These are phyloP conservation scores for Dascillus cervinus DNA, from an alignment of 2,888 invertebrate genomes.

Conservation along the genomic window DNA sequence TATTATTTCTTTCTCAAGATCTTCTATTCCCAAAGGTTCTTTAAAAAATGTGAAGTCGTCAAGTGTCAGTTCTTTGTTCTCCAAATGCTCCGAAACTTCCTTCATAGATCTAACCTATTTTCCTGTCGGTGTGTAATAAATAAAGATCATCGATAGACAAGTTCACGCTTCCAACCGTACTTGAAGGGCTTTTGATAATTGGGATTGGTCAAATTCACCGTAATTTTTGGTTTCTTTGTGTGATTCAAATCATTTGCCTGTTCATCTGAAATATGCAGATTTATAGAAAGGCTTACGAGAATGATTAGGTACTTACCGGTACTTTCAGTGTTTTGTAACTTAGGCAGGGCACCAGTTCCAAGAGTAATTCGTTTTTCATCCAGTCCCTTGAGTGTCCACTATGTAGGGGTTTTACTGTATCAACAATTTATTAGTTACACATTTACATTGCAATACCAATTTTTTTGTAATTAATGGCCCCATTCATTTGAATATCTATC, in stretches of 20 bases:
- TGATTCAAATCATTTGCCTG: conserved; percentile 12
- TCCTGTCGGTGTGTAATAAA: conserved; percentile 73
- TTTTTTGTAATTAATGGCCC: too few relatives aligned
- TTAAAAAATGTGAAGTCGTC: conserved; percentile 82
- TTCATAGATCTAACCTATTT: conserved; percentile 72
- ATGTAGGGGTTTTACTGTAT: too few relatives aligned
- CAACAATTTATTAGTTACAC: too few relatives aligned
- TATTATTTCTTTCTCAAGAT: conserved; percentile 70
- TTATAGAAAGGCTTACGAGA: neutral
- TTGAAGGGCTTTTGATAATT: conserved; percentile 51
- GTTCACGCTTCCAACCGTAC: conserved; percentile 71
- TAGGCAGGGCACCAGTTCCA: too few relatives aligned
- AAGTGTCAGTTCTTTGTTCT: conserved; percentile 49
- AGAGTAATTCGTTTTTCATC: too few relatives aligned
- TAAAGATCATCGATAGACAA: conserved; percentile 63
- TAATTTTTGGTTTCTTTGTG: conserved; percentile 28
- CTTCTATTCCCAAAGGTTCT: conserved; percentile 64
- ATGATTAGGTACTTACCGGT: too few relatives aligned
- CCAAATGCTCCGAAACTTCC: conserved; percentile 54
- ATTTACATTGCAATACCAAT: too few relatives aligned
- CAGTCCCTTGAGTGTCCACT: too few relatives aligned
- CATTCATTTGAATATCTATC: too few relatives aligned
- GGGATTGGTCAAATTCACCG: conserved; percentile 42
- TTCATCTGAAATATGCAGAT: conserved; percentile 16
- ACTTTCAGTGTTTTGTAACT: too few relatives aligned